A percentile compares a stretch with the other conserved stretches of the same genome.
phyloP scores from a whole-genome alignment of 1,140 invertebrate species.

The Caenorhabditis briggsae region DNA sequence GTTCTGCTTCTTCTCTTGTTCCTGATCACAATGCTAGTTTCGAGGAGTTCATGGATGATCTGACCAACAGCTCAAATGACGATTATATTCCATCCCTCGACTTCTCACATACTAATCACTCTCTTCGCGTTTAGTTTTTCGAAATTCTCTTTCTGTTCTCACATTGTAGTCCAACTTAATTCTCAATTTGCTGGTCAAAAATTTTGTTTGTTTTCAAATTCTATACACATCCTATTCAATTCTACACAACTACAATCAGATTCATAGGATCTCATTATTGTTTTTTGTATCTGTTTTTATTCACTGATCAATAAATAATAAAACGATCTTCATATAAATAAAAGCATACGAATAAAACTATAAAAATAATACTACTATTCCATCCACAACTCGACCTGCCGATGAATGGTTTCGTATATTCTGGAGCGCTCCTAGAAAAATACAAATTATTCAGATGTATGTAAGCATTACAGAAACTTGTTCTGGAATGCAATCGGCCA shows the following conservation, averaged over 20 bases:
- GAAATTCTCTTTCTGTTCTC: neutral
- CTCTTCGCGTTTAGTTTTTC: slow-evolving; percentile 49
- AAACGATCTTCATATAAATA: neutral
- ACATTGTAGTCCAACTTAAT: neutral
- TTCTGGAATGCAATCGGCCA: neutral
- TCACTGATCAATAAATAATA: neutral
- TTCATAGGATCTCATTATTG: neutral
- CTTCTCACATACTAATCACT: slow-evolving; percentile 50
- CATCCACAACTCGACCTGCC: slow-evolving; percentile 29
- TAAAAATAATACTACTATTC: neutral
- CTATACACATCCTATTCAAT: no score
- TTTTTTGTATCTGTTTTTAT: neutral
- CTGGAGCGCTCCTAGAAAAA: neutral
- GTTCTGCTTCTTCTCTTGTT: neutral
- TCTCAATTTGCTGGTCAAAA: slow-evolving; percentile 46
- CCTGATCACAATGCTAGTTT: neutral
- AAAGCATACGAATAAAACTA: neutral
- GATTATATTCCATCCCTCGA: neutral
- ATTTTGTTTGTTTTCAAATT: neutral
- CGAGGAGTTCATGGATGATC: slow-evolving; percentile 7
- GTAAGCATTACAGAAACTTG: neutral
- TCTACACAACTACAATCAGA: neutral
- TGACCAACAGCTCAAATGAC: neutral
- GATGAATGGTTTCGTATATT: slow-evolving; percentile 2
- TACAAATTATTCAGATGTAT: neutral